Conservation (phyloP, 1,140 invertebrate genomes). For the fruit fly (Drosophila melanogaster) region Release_6_plus_ISO1_MT NT_037436.4:12027501-12028000, state of each 20-base stretch:
- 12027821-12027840: slow-evolving; percentile 27
- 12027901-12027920: slow-evolving; percentile 72
- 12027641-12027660: slow-evolving; percentile 41
- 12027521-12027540: neutral
- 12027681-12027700: slow-evolving; percentile 68
- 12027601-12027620: slow-evolving; percentile 49
- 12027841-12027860: slow-evolving; percentile 37
- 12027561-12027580: neutral
- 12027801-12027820: slow-evolving; percentile 67
- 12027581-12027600: slow-evolving; percentile 14
- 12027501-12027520: neutral
- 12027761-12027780: slow-evolving; percentile 43
- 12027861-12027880: slow-evolving; percentile 56
- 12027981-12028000: slow-evolving; percentile 61
- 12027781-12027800: slow-evolving; percentile 47
- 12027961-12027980: slow-evolving; percentile 31
- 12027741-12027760: slow-evolving; percentile 62
- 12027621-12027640: slow-evolving; percentile 32
- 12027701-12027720: slow-evolving; percentile 67
- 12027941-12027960: slow-evolving; percentile 5
- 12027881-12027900: slow-evolving; percentile 66
- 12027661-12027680: slow-evolving; percentile 72
- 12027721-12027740: slow-evolving; percentile 18
- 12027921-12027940: slow-evolving; percentile 11
- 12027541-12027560: neutral